Base-by-base conservation (phyloP, 2,113 vertebrate genomes). In the Puntigrus tetrazona region DNA sequence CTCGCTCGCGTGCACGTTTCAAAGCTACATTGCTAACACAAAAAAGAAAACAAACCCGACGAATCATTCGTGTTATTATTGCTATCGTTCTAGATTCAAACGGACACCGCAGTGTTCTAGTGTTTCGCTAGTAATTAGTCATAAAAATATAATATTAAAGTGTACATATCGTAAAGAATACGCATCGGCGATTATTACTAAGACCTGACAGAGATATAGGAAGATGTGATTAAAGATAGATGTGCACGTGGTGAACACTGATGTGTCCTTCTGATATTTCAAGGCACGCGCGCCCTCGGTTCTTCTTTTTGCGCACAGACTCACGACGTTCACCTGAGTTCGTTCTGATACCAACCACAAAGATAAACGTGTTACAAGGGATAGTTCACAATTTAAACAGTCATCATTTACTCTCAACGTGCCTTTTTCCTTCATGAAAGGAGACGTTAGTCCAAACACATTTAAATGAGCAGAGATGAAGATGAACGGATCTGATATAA, bases 71-170 rank as follows among this genome's bases (percentile, higher is more conserved):
- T 27, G 34, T n/a, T 73, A 20, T 85, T 85, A 85, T 85, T 85
- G 78, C 84, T 67, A 80, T 65, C 59, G 13, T 78, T 74, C 55
- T 81, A 75, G 57, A 61, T 63, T 81, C 57, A 65, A 34, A 36
- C 34, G 36, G 55, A 85, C 55, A 84, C 75, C 38, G 34, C 78
- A 45, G 38, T 67, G 20, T 61, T 73, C 76, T 78, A 78, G 67
- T 73, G 69, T 73, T 80, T 73, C 31, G 47, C 76, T 45, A 79
- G 84, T 79, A 84, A 67, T 65, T 84, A 61, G 73, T 84, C 65
- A 41, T 82, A 72, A 69, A 67, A 59, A 83, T 77, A 27, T n/a
- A 36, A 75, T 65, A 43, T 70, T 67, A 82, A n/a, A 47, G 11
- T 57, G 31, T 9, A 52, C 29, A 27, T 31, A 69, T 29, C 18